Evolutionary conservation across 2,888 invertebrate genomes (phyloP).

Genomic region (Celastrina argiolus): DNA sequence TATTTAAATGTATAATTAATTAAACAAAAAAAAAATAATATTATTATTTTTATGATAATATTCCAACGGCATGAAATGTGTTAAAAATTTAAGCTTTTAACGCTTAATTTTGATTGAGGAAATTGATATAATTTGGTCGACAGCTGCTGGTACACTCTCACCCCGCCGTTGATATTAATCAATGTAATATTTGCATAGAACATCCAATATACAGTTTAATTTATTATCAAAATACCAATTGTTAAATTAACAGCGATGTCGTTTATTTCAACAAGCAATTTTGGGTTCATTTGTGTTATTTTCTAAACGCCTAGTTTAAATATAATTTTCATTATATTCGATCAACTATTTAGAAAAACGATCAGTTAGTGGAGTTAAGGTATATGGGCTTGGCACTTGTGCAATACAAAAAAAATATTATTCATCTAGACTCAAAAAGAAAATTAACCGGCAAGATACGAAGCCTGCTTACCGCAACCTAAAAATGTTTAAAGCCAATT

Average conservation of each 20-base stretch:
- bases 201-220: conserved; percentile 10
- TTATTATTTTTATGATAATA: neutral
- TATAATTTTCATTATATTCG: no score
- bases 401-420: no score
- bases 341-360: no score
- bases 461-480: no score
- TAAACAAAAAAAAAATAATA: no score
- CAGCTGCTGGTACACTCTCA: neutral
- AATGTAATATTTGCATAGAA: conserved; percentile 8
- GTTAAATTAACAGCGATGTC: conserved; percentile 1
- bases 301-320: neutral
- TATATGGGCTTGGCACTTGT: no score
- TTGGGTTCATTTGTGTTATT: neutral
- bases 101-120: neutral
- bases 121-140: conserved; percentile 5
- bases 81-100: neutral
- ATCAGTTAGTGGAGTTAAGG: no score
- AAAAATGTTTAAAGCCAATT: no score
- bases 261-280: neutral
- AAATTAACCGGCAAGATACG: no score
- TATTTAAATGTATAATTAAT: no score
- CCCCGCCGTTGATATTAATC: neutral
- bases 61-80: neutral
- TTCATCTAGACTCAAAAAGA: no score
- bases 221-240: neutral